These are phyloP conservation scores for Apteryx mantelli DNA, from an alignment of 2,113 vertebrate species.

Conservation along the genomic window DNA sequence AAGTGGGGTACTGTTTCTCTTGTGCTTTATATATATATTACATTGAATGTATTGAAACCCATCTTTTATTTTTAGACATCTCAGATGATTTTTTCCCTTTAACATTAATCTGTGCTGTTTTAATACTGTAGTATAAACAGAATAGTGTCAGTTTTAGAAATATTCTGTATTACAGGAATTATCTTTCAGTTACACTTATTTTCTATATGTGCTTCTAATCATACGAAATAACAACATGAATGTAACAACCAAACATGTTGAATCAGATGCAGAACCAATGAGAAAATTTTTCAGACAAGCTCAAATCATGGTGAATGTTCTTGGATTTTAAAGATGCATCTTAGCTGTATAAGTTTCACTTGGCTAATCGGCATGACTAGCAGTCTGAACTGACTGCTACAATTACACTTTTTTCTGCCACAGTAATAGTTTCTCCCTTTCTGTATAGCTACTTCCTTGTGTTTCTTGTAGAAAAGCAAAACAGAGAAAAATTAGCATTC, in stretches of 20 bases:
- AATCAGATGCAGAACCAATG: neutral
- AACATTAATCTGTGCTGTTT: neutral
- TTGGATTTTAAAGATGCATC: neutral
- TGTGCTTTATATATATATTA: neutral
- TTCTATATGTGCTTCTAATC: neutral
- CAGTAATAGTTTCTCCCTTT: neutral
- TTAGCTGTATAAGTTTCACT: neutral
- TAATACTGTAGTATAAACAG: neutral
- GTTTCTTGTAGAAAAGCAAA: neutral
- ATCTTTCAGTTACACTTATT: neutral
- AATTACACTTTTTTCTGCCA: neutral
- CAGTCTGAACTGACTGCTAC: neutral
- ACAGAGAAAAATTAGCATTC: neutral
- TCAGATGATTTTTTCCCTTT: neutral
- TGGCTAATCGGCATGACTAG: neutral
- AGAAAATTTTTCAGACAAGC: neutral
- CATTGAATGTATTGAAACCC: neutral
- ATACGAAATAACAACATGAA: neutral
- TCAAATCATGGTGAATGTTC: neutral
- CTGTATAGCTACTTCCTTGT: neutral
- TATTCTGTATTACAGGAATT: neutral
- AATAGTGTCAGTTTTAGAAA: neutral
- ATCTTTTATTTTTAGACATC: neutral
- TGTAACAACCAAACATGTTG: neutral
- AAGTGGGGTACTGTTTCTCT: neutral